A percentile compares a stretch with the other conserved stretches of the same genome.
Evolutionary conservation across 2,797 vertebrate genomes (phyloP).

Genomic region (Centroberyx gerrardi): DNA sequence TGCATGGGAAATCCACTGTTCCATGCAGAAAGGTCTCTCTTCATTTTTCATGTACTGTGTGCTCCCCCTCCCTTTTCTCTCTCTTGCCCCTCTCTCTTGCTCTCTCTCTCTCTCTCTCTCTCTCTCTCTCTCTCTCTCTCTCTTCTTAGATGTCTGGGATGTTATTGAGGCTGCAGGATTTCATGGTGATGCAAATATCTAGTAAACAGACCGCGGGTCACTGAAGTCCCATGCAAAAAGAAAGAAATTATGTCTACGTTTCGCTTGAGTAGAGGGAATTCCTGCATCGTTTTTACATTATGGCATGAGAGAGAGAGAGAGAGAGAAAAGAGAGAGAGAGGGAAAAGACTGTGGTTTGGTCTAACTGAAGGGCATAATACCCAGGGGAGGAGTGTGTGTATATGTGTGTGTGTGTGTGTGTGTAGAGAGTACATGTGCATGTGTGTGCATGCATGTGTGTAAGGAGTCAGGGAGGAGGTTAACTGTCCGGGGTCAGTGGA

Average conservation of each 20-base stretch:
- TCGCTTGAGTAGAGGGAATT: constrained; percentile 47
- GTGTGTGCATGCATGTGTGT: constrained; percentile 21
- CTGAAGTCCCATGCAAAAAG: constrained; percentile 45
- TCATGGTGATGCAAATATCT: constrained; percentile 64
- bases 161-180: constrained; percentile 53
- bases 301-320: constrained; percentile 29
- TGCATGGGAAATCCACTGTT: constrained; percentile 66
- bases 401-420: constrained; percentile 26
- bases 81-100: background rate
- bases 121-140: constrained; percentile 25
- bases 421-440: constrained; percentile 1
- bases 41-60: constrained; percentile 65
- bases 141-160: constrained; percentile 48
- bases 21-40: constrained; percentile 69
- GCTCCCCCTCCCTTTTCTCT: constrained; percentile 16
- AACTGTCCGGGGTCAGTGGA: constrained; percentile 40
- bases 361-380: constrained; percentile 51
- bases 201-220: constrained; percentile 71
- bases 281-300: constrained; percentile 63
- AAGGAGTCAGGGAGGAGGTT: constrained; percentile 20
- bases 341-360: constrained; percentile 45
- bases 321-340: constrained; percentile 2
- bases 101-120: constrained; percentile 20
- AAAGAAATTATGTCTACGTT: constrained; percentile 41
- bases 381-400: constrained; percentile 41